Conservation (phyloP, 2,888 invertebrate species). For the Trissolcus brochymenae region DNA sequence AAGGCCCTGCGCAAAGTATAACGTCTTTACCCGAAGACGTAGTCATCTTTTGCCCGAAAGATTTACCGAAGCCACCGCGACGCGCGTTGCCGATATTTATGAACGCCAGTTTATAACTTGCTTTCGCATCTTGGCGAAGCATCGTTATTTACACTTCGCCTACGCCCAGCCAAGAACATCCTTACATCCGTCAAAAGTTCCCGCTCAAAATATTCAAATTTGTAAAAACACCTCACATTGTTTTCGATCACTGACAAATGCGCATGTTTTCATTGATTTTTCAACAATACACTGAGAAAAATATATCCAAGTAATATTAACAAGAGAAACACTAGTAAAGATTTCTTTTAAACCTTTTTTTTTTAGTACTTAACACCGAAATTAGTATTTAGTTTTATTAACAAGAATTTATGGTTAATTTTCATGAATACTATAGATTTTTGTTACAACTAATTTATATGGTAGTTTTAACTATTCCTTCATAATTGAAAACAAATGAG, state of each 20-base stretch:
- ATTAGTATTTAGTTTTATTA: too few relatives aligned
- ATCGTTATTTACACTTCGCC: constrained; percentile 58
- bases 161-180: constrained; percentile 29
- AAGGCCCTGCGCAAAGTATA: constrained; percentile 37
- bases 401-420: too few relatives aligned
- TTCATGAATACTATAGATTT: too few relatives aligned
- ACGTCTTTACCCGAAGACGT: constrained; percentile 43
- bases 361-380: too few relatives aligned
- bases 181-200: not conserved
- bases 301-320: too few relatives aligned
- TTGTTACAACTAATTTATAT: too few relatives aligned
- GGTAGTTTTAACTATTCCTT: too few relatives aligned
- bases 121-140: constrained; percentile 57
- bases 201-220: not conserved
- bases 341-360: too few relatives aligned
- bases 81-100: constrained; percentile 63
- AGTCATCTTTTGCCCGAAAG: constrained; percentile 49
- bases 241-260: not conserved
- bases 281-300: too few relatives aligned
- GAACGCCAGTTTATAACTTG: constrained; percentile 66
- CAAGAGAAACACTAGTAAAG: too few relatives aligned
- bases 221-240: not conserved
- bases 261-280: not conserved
- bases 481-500: too few relatives aligned
- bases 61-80: constrained; percentile 63